Base-by-base conservation (phyloP, 2,113 vertebrate species). In the Vulpes lagopus region DNA sequence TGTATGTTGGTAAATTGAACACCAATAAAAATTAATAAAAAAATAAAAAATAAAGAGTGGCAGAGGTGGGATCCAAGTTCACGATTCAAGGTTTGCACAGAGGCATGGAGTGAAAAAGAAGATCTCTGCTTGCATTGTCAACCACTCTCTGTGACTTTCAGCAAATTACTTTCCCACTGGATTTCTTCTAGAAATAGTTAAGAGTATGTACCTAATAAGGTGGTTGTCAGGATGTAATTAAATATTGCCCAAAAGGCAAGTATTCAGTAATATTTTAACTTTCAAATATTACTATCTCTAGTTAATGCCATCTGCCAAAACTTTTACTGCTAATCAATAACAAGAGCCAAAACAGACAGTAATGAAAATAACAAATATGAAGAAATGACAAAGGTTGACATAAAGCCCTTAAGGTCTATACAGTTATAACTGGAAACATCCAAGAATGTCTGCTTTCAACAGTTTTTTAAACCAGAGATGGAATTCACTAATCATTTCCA, bases 161-260 rank as follows among this genome's bases (percentile, higher is more conserved):
- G 25, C n/a, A 74, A 95, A 19, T 95, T 88, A 71, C 15, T 55
- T 65, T 73, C 22, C 14, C 5, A 20, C 19, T 32, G n/a, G 32
- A 59, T 86, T 62, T 94, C 11, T 65, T 88, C 55, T 79, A 95
- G 43, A 95, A 92, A 96, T 55, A n/a, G 5, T 89, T 89, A 65
- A 49, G n/a, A 55, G 6, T 65, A 43, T 43, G 19, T 65, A 38
- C 7, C 3, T 89, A 43, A 3, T n/a, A 67, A 88, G 23, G 3
- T 51, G 60, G 15, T 16, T 85, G 57, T 74, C 20, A 35, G 69
- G 30, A 81, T 65, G 81, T 89, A 92, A 78, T 65, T 49, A 86
- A 53, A 43, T 85, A 69, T 2, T 78, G 0, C 71, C 53, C 43
- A 23, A 89, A 94, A 76, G 16, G 1, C 7, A 89, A 38, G 0